A percentile compares a stretch with the other conserved stretches of the same genome.
Evolutionary conservation across 2,113 vertebrate species (phyloP).

Genomic region (Elanoides forficatus): DNA sequence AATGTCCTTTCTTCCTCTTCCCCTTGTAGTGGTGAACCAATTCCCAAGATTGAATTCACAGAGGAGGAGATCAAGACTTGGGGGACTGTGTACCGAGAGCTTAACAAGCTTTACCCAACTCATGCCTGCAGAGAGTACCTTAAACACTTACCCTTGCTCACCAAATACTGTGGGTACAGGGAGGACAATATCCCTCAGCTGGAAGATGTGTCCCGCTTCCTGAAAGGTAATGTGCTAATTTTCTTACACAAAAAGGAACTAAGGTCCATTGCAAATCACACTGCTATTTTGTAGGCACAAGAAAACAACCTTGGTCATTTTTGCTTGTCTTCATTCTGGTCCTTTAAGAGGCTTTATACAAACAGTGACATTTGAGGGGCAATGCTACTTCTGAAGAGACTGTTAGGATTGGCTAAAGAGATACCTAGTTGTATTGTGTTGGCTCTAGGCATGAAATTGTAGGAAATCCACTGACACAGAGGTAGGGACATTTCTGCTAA

Average conservation of each 20-base stretch:
- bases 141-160: slow-evolving; percentile 93
- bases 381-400: background rate
- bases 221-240: slow-evolving; percentile 78
- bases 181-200: slow-evolving; percentile 98
- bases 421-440: background rate
- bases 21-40: slow-evolving; percentile 83
- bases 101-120: slow-evolving; percentile 91
- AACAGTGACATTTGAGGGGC: background rate
- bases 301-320: background rate
- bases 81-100: slow-evolving; percentile 93
- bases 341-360: background rate
- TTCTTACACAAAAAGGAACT: background rate
- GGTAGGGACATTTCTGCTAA: background rate
- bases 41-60: slow-evolving; percentile 91
- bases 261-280: background rate
- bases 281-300: background rate
- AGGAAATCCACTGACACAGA: background rate
- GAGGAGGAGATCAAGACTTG: slow-evolving; percentile 96
- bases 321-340: background rate
- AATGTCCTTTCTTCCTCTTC: background rate
- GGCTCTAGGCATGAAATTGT: background rate
- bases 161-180: slow-evolving; percentile 88
- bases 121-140: slow-evolving; percentile 95
- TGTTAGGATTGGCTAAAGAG: background rate
- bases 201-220: slow-evolving; percentile 93